Evolutionary conservation across 2,113 vertebrate species (phyloP).

Genomic region (Leucoraja erinaceus): DNA sequence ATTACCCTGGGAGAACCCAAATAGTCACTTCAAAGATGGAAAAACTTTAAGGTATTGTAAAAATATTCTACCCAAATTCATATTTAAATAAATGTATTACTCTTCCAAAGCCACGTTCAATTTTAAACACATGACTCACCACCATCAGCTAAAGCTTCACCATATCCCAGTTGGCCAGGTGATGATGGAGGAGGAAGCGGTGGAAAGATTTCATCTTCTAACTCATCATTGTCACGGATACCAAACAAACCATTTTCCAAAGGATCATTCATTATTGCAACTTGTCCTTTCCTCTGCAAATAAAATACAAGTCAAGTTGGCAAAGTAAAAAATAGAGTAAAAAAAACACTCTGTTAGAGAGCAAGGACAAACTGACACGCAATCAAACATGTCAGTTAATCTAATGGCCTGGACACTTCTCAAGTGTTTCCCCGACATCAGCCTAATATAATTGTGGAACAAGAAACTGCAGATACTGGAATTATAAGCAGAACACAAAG

Average conservation of each 20-base stretch:
- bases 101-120: neutral
- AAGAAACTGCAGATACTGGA: too few relatives aligned
- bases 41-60: too few relatives aligned
- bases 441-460: too few relatives aligned
- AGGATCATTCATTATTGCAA: slow-evolving; percentile 55
- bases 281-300: slow-evolving; percentile 36
- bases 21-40: too few relatives aligned
- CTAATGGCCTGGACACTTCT: too few relatives aligned
- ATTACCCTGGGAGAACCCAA: too few relatives aligned
- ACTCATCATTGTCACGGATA: slow-evolving; percentile 60
- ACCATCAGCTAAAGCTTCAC: slow-evolving; percentile 51
- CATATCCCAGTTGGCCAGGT: slow-evolving; percentile 57
- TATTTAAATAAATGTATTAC: neutral
- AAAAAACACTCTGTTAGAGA: too few relatives aligned
- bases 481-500: too few relatives aligned
- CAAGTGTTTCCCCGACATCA: too few relatives aligned
- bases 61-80: neutral
- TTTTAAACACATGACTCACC: slow-evolving; percentile 46
- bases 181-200: slow-evolving; percentile 79
- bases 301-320: neutral
- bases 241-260: slow-evolving; percentile 55
- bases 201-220: slow-evolving; percentile 72
- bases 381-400: too few relatives aligned
- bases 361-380: too few relatives aligned
- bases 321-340: neutral